Conservation (phyloP, 2,797 vertebrate genomes). For the Hafferia zeledoni region DNA sequence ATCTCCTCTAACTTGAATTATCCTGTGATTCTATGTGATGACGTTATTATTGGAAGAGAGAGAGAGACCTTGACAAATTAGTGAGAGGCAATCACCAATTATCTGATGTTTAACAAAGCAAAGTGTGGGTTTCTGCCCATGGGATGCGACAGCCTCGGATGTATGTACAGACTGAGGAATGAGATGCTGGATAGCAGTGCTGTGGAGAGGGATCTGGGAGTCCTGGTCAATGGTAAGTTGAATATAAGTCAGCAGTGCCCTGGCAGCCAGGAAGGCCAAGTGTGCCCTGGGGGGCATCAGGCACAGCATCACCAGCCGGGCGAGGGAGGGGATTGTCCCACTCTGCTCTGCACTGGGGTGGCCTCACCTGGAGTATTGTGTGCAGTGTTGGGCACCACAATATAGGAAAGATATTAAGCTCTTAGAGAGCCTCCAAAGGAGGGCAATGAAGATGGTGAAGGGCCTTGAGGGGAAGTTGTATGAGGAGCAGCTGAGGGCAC, state of each 20-base stretch:
- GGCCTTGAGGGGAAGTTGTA: accelerated
- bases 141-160: background rate
- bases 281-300: accelerated
- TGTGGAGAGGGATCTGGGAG: background rate
- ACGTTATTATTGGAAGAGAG: background rate
- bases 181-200: background rate
- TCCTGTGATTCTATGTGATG: background rate
- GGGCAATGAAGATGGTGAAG: accelerated
- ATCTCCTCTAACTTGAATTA: background rate
- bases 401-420: background rate
- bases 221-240: accelerated
- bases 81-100: background rate
- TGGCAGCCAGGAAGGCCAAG: background rate
- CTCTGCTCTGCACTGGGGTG: accelerated
- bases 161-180: background rate
- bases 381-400: background rate
- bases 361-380: background rate
- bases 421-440: accelerated
- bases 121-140: background rate
- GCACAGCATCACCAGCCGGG: accelerated
- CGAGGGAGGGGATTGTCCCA: background rate
- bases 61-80: background rate
- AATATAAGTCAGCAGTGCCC: background rate
- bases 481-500: accelerated
- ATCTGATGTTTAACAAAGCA: background rate